Evolutionary conservation across 2,797 vertebrate genomes (phyloP), one percentile per base, ranked within the genome.

Genomic region (Sebastes reedi): DNA sequence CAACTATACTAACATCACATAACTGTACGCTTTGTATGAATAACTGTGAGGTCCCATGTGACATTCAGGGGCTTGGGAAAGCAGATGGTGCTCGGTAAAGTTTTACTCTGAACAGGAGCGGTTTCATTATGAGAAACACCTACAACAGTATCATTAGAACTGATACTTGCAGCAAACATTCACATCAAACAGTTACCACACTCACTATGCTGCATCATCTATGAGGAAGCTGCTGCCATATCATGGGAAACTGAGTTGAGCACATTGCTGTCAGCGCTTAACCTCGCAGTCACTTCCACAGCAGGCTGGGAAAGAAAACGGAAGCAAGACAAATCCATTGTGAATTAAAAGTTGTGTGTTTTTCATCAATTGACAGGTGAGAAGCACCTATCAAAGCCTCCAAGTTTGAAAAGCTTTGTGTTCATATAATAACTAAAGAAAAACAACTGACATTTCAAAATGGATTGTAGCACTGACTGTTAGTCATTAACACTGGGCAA

Each of bases 31-130:
- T 67, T 74, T 81, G 59, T 58, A 66, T 58, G 46, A 79, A 84
- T 79, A 81, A 74, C 67, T 69, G n/a, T 52, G 46, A 60, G 58
- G 59, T 83, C 81, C 81, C 61, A 67, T 54, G 79, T 77, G 79
- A 59, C 3, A 5, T 75, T 64, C 56, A 72, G 59, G 64, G 36
- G 22, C 55, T 81, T n/a, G 3, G 52, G 62, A 85, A 80, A 82
- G 75, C 83, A 83, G 72, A 77, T 81, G 78, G 79, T 56, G 67
- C 77, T 84, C 27, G 54, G 54, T 42, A 70, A 75, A 77, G 74
- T 79, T 87, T 73, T 76, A 75, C 52, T 78, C 52, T 39, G 64
- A 84, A 73, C 54, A 69, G 27, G 13, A 72, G 79, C 30, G 58
- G 68, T 65, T 75, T 79, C 55, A 74, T 69, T 72, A 71, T 59